Evolutionary conservation across 1,140 invertebrate genomes (phyloP).

Genomic region (Macrocentrus cingulum): DNA sequence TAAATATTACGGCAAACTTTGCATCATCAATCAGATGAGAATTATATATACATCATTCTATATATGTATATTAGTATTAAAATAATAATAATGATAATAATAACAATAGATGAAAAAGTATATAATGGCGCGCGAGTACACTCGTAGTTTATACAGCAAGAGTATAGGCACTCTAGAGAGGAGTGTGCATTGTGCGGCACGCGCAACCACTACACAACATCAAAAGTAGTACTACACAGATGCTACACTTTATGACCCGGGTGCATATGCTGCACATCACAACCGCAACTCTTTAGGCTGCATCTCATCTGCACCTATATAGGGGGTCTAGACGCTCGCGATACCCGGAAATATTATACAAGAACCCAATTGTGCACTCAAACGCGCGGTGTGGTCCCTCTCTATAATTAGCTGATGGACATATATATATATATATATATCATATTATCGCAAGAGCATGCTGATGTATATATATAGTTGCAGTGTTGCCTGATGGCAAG

Average conservation of each 20-base stretch:
- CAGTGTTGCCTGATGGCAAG: conserved; percentile 58
- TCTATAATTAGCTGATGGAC: no score
- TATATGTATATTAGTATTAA: background rate
- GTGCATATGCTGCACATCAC: conserved; percentile 35
- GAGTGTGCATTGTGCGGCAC: conserved; percentile 36
- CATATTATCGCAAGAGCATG: background rate
- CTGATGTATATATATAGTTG: conserved; percentile 4
- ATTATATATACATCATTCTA: no score
- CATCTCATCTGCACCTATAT: no score
- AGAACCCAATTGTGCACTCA: no score
- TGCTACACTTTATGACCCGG: conserved; percentile 20
- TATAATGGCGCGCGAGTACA: background rate
- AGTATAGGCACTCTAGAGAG: background rate
- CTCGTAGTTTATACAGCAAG: background rate
- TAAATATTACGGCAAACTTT: no score
- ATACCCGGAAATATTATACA: no score
- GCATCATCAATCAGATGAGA: no score
- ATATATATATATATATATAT: conserved; percentile 2
- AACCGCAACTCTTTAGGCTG: no score
- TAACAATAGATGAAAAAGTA: no score
- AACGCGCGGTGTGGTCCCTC: no score
- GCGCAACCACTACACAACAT: conserved; percentile 36
- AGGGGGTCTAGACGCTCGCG: no score
- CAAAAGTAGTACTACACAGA: no score
- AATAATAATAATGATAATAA: background rate